Percentiles rank a stretch among this genome's conserved stretches.
Evolutionary conservation across 1,140 invertebrate species (phyloP).

Genomic region (Campodea augens): DNA sequence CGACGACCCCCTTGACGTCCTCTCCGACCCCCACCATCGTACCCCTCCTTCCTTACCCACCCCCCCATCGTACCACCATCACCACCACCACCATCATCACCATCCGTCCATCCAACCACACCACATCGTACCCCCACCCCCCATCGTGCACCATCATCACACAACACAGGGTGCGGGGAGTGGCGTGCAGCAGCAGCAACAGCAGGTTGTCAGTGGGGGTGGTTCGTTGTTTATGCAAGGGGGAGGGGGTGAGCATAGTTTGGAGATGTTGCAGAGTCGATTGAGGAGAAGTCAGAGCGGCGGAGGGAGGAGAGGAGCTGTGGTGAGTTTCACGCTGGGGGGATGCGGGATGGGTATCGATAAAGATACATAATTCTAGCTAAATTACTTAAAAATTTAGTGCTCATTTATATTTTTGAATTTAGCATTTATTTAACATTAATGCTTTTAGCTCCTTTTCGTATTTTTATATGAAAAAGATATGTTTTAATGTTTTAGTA

Average conservation of each 20-base stretch:
- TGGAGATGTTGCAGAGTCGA: neutral
- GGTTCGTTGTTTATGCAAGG: neutral
- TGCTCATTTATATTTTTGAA: no score
- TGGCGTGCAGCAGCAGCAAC: no score
- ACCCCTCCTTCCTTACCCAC: slow-evolving; percentile 22
- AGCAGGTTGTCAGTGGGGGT: neutral
- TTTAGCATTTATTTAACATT: no score
- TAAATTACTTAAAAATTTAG: no score
- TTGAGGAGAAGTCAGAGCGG: neutral
- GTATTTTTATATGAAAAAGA: no score
- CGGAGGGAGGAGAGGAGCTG: slow-evolving; percentile 3
- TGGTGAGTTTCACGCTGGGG: slow-evolving; percentile 1
- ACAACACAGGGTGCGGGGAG: slow-evolving; percentile 7
- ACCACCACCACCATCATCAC: slow-evolving; percentile 11
- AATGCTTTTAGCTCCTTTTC: no score
- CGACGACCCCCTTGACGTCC: slow-evolving; percentile 26
- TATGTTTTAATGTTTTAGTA: no score
- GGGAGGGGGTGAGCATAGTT: slow-evolving; percentile 2
- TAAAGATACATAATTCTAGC: no score
- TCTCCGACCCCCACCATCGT: slow-evolving; percentile 28
- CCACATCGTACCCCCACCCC: slow-evolving; percentile 6
- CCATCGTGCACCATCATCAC: slow-evolving; percentile 12
- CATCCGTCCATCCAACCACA: slow-evolving; percentile 5
- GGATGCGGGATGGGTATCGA: no score
- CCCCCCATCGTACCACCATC: slow-evolving; percentile 13